A percentile compares a stretch with the other conserved stretches of the same genome.
Conservation (phyloP, 1,140 invertebrate species). For the Drosophila pseudoananassae region DNA sequence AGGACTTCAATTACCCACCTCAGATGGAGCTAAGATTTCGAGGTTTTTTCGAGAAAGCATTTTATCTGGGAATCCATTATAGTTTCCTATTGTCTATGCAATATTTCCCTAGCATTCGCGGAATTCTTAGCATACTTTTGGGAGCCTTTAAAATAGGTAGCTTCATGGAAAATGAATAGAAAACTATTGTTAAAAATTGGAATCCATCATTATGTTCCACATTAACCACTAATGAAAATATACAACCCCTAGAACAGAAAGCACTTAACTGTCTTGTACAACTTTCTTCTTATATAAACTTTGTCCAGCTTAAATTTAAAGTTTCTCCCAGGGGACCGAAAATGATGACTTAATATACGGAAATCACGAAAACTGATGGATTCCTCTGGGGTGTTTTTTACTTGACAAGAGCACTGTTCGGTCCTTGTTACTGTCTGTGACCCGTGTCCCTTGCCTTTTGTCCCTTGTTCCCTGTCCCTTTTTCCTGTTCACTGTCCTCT, state of each 20-base stretch:
- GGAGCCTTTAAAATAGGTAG: constrained; percentile 1
- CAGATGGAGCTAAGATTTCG: background rate
- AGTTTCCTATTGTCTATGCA: background rate
- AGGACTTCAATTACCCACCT: constrained; percentile 20
- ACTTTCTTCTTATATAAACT: background rate
- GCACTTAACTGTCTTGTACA: constrained; percentile 28
- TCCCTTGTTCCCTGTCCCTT: constrained; percentile 6
- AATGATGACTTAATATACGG: constrained; percentile 78
- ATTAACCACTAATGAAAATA: constrained; percentile 52
- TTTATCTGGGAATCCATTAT: background rate
- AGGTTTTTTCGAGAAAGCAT: background rate
- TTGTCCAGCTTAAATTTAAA: constrained; percentile 52
- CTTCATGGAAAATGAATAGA: background rate
- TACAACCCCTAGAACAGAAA: constrained; percentile 15
- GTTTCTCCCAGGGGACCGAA: constrained; percentile 44
- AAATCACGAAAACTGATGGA: constrained; percentile 76
- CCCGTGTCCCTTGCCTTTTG: constrained; percentile 1
- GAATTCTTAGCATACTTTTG: constrained; percentile 35
- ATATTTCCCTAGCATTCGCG: background rate
- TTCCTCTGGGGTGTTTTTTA: constrained; percentile 75
- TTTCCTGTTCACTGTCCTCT: constrained; percentile 15
- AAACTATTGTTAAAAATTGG: background rate
- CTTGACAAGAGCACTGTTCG: constrained; percentile 44
- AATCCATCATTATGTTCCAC: constrained; percentile 26
- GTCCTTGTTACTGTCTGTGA: constrained; percentile 4